phyloP scores from a whole-genome alignment of 1,140 invertebrate species.

The Fopius arisanus region DNA sequence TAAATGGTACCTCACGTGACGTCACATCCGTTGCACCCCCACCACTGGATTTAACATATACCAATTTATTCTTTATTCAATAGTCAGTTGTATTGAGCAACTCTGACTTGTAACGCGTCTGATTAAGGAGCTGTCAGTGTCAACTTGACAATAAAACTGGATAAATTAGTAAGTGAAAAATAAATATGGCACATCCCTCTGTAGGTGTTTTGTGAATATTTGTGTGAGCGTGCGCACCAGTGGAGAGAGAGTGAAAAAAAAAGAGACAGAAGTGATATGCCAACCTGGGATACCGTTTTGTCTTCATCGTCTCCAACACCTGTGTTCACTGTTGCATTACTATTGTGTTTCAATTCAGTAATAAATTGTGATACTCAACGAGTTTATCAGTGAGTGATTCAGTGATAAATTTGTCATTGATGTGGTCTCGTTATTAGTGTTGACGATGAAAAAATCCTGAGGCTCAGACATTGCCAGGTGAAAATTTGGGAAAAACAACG shows the following conservation, averaged over 20 bases:
- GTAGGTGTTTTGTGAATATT: neutral
- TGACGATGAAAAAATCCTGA: neutral
- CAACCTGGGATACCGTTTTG: constrained; percentile 22
- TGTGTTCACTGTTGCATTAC: neutral
- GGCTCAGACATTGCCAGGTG: neutral
- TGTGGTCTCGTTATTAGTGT: neutral
- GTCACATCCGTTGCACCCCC: too few relatives aligned
- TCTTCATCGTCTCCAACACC: constrained; percentile 8
- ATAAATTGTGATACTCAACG: neutral
- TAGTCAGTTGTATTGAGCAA: neutral
- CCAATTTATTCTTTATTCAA: too few relatives aligned
- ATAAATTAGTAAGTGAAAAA: neutral
- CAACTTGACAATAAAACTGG: neutral
- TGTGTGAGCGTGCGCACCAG: constrained; percentile 18
- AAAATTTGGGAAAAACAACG: neutral
- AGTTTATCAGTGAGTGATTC: neutral
- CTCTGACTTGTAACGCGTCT: neutral
- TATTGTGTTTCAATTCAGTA: neutral
- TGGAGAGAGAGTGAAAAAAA: neutral
- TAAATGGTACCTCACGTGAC: too few relatives aligned
- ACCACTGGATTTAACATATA: too few relatives aligned
- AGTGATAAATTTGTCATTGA: neutral
- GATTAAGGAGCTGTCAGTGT: neutral
- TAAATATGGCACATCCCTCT: neutral
- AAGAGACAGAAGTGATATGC: constrained; percentile 1